Percentiles rank a stretch among this genome's conserved stretches.
These are phyloP conservation scores for Helicoverpa armigera DNA, from an alignment of 1,140 invertebrate genomes.

Conservation along the genomic window DNA sequence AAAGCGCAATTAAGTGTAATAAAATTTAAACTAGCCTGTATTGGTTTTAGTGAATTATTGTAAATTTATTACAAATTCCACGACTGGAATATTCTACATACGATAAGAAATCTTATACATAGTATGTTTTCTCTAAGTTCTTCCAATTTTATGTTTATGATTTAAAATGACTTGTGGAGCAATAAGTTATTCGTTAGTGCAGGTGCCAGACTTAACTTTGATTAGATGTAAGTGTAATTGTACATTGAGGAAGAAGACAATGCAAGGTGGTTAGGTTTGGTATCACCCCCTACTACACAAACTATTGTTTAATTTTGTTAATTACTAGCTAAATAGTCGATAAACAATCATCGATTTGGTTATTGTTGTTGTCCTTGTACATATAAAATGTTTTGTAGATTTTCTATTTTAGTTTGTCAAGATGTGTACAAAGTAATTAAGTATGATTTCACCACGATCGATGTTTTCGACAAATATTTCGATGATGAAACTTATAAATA, in stretches of 20 bases:
- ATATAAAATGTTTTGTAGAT: conserved; percentile 84
- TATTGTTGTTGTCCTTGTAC: conserved; percentile 82
- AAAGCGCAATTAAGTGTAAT: conserved; percentile 71
- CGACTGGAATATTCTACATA: conserved; percentile 50
- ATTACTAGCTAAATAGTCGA: conserved; percentile 63
- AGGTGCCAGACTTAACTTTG: conserved; percentile 65
- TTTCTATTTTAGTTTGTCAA: conserved; percentile 83
- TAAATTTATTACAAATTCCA: conserved; percentile 62
- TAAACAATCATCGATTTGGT: conserved; percentile 68
- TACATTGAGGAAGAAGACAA: conserved; percentile 58
- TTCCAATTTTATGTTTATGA: conserved; percentile 69
- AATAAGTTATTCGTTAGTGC: conserved; percentile 66
- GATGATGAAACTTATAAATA: conserved; percentile 80
- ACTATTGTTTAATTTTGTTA: conserved; percentile 67
- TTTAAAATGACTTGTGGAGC: conserved; percentile 58
- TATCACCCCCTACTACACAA: conserved; percentile 49
- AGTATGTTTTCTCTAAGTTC: conserved; percentile 69
- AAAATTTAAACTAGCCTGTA: conserved; percentile 65
- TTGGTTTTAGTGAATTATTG: conserved; percentile 76
- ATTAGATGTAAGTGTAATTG: conserved; percentile 62
- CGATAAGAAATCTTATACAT: conserved; percentile 52
- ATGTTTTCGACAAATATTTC: conserved; percentile 64
- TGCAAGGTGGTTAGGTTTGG: conserved; percentile 52
- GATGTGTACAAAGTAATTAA: conserved; percentile 82
- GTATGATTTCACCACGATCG: conserved; percentile 71